Base-by-base conservation (phyloP, 2,113 vertebrate genomes). In the Laticauda colubrina region DNA sequence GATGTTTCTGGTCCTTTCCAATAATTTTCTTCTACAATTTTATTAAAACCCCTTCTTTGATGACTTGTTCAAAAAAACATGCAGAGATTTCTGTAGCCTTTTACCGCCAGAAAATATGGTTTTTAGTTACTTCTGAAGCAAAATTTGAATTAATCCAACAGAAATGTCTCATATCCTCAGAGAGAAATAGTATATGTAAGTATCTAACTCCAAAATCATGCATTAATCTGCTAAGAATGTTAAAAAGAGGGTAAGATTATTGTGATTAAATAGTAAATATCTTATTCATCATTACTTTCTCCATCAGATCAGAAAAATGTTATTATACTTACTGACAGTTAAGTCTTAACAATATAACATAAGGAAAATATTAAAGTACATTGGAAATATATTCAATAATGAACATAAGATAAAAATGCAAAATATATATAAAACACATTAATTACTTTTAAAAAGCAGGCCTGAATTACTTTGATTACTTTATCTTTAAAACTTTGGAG, bases 381-480 rank as follows among this genome's bases (percentile, higher is more conserved):
- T 81, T 81, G 15, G 34, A 34, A 75, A 75, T 75, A 39, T 39
- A 39, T 81, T 81, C 69, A 81, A 39, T 7, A 91, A 86, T 24
- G 21, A 91, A 61, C 23, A 39, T 15, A 88, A 18, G 3, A 88
- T 56, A 29, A 87, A 92, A 89, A 34, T 15, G 54, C 43, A 75
- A 26, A 90, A 5, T 91, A 24, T 54, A 51, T 61, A 93, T 87
- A 26, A 9, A 15, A 21, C 48, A 23, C 69, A 20, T 92, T 56
- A 91, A 61, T 95, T 97, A 97, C 97, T 97, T 96, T 96, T 88
- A 97, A 91, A 93, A 96, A 92, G 29, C 96, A 95, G 1, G 9
- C 88, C 69, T 93, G 89, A 59, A 97, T 95, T 45, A 93, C n/a
- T 39, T 39, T 57, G 90, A 96, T 92, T 43, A 96, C 90, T 91